phyloP scores from a whole-genome alignment of 2,113 vertebrate genomes.

The Nothoprocta pentlandii region DNA sequence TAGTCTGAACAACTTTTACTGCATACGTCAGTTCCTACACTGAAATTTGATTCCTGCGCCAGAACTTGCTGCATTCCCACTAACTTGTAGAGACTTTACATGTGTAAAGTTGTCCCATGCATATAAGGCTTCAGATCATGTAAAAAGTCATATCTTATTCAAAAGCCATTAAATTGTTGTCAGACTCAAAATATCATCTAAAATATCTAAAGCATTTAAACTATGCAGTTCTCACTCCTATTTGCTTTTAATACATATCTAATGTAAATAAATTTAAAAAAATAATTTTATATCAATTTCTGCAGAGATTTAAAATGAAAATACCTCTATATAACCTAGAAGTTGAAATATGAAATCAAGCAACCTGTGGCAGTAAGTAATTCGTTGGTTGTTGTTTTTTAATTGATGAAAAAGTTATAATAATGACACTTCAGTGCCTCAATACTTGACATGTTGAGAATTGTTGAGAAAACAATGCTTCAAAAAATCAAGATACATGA shows the following conservation, averaged over 20 bases:
- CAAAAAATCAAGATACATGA: background rate
- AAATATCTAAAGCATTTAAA: background rate
- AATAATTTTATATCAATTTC: background rate
- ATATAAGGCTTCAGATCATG: background rate
- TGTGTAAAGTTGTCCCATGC: background rate
- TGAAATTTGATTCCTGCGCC: background rate
- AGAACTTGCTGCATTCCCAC: background rate
- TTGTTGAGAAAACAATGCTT: background rate
- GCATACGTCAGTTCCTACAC: background rate
- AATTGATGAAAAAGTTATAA: background rate
- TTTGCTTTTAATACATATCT: background rate
- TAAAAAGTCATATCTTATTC: background rate
- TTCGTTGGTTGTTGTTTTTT: background rate
- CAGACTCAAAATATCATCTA: background rate
- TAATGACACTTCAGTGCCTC: background rate
- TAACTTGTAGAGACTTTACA: background rate
- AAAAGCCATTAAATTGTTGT: background rate
- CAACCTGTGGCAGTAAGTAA: fast-evolving
- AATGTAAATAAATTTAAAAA: background rate
- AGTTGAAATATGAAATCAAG: background rate
- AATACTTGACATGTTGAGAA: no score
- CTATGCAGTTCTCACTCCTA: background rate
- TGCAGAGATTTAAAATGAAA: background rate
- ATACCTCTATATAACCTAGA: background rate
- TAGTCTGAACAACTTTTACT: background rate